Conservation (phyloP, 2,797 vertebrate species). For the Oreonectes daqikongensis region DNA sequence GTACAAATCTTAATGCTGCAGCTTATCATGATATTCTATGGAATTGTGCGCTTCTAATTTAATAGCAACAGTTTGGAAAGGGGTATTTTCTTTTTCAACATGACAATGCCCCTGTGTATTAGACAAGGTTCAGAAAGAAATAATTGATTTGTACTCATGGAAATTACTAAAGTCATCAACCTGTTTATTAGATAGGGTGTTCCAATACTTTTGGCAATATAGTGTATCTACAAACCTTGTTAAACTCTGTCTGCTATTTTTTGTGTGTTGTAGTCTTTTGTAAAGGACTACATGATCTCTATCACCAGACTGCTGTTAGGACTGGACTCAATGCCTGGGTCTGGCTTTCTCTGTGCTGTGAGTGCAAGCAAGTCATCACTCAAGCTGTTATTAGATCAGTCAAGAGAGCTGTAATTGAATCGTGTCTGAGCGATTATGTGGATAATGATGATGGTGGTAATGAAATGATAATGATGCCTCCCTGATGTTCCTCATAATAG, state of each 20-base stretch:
- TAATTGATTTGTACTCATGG: no score
- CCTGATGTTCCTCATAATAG: conserved; percentile 62
- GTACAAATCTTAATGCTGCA: no score
- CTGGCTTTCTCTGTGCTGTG: conserved; percentile 85
- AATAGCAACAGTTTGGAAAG: no score
- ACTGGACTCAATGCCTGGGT: conserved; percentile 85
- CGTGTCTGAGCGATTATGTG: background rate
- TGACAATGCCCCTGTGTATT: no score
- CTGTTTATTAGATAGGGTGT: no score
- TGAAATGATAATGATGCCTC: background rate
- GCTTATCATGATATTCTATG: no score
- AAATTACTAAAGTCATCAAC: no score
- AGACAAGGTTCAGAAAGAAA: no score
- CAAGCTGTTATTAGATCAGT: background rate
- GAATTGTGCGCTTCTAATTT: no score
- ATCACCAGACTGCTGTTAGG: conserved; percentile 83
- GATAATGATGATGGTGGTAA: conserved; percentile 28
- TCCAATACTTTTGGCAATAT: no score
- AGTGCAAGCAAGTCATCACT: conserved; percentile 59
- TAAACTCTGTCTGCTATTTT: background rate
- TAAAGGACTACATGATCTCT: conserved; percentile 90
- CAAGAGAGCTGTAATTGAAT: background rate
- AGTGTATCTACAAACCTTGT: no score
- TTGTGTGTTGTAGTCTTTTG: conserved; percentile 77
- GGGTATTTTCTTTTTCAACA: no score